Conservation (phyloP, 2,888 invertebrate genomes). For the Sepioteuthis lessoniana region DNA sequence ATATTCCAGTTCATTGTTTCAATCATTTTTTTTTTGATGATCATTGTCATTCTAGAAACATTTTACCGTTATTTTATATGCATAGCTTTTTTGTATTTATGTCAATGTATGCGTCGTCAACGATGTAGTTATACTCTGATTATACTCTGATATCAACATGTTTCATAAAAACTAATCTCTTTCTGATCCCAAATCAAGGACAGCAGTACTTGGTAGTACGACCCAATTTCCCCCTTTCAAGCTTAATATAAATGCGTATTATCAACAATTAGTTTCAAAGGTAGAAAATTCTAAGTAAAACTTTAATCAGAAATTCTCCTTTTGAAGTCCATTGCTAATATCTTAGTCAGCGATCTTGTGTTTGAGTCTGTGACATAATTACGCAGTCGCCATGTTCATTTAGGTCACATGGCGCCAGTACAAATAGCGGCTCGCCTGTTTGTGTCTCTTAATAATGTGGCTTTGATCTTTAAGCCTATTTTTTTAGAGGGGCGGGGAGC, state of each 20-base stretch:
- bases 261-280: neutral
- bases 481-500: no score
- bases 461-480: constrained; percentile 17
- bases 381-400: neutral
- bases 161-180: neutral
- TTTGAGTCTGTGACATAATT: neutral
- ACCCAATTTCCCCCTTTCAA: neutral
- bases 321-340: neutral
- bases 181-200: neutral
- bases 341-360: neutral
- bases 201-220: neutral
- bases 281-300: neutral
- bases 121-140: no score
- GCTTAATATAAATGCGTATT: neutral
- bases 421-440: neutral
- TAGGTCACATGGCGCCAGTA: neutral
- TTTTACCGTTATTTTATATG: no score
- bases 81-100: no score
- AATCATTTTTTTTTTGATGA: no score
- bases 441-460: neutral
- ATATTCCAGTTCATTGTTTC: no score
- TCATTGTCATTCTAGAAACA: no score
- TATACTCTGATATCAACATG: fast-evolving
- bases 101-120: no score
- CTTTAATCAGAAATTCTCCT: neutral